phyloP scores from a whole-genome alignment of 2,113 vertebrate genomes.

The Oryctolagus cuniculus region mOryCun1.1 NC_091444.1:25564501-25565000 shows the following conservation, averaged over 20 bases:
- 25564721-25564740: neutral
- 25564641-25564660: neutral
- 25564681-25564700: neutral
- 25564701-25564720: neutral
- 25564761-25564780: neutral
- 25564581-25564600: neutral
- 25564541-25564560: neutral
- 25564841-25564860: neutral
- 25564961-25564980: rapidly evolving
- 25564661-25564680: neutral
- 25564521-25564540: no score
- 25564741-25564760: neutral
- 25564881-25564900: neutral
- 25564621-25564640: neutral
- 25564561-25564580: neutral
- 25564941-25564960: neutral
- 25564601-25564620: neutral
- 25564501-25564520: no score
- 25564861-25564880: neutral
- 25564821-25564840: neutral
- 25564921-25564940: neutral
- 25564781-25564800: neutral
- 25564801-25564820: neutral
- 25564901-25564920: neutral
- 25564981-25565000: neutral